Base-by-base conservation (phyloP, 2,888 invertebrate species). In the Chelonus formosanus region DNA sequence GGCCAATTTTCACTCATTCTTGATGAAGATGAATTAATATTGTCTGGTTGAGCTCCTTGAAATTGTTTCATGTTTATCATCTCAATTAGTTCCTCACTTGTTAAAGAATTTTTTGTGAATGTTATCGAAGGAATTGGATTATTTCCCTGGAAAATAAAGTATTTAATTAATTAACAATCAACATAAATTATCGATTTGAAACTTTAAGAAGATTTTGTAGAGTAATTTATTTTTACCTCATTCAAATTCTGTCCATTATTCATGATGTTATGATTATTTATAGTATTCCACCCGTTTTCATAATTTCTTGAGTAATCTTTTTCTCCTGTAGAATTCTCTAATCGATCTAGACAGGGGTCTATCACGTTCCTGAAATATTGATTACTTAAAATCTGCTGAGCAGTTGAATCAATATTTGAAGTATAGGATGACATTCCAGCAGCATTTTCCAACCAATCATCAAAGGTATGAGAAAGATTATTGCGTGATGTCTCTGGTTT, bases 331-430 rank as follows among this genome's bases (percentile, higher is more conserved):
- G 20, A 20, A 20, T 20, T 20, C n/a, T 76, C 73, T 7, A 80
- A 63, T 20, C 74, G 69, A 56, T 80, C 77, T 31, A 80, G 69
- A 20, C 76, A 76, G 4, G 74, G 70, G 60, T 75, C 76, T 56
- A 80, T 63, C 47, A 73, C 75, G 55, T 77, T 73, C n/a, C 74
- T 70, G 64, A 71, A 77, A 3, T 77, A 71, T 45, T 71, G 69
- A 59, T 78, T 75, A 0, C 70, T 72, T 2, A 79, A 40, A 3
- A 80, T 77, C 36, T 73, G 68, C 34, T 75, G 70, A 10, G 74
- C 75, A 5, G 73, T 75, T 3, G 69, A 70, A 1, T 79, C 77
- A 48, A 72, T 76, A 36, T 77, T 75, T 5, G 71, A 55, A 3
- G 58, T n/a, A 8, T 68, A 67, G 4, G 54, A 47, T 45, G 69